Evolutionary conservation across 2,888 invertebrate species (phyloP).

Genomic region (Willowsia nigromaculata): DNA sequence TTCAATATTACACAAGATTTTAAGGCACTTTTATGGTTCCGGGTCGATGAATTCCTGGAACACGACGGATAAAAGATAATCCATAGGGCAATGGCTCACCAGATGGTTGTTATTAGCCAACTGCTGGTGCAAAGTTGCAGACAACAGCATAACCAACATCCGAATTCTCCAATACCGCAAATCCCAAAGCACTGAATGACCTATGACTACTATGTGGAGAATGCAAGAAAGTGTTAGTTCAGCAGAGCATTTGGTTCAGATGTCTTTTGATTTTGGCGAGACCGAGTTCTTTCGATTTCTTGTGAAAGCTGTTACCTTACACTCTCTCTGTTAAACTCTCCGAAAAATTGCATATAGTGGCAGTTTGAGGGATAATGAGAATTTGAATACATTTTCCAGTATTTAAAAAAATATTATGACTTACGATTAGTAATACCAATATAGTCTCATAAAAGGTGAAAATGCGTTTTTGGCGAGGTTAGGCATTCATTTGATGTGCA

Average conservation of each 20-base stretch:
- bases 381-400: no score
- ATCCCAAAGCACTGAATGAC: conserved; percentile 16
- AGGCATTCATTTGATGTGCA: no score
- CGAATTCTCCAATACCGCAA: neutral
- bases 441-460: no score
- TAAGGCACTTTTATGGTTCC: neutral
- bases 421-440: no score
- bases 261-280: neutral
- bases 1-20: neutral
- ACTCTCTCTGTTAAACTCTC: no score
- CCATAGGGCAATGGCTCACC: neutral
- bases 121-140: neutral
- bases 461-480: no score
- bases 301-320: neutral
- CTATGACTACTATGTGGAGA: no score
- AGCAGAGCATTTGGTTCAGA: neutral
- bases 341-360: no score
- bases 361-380: no score
- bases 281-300: neutral
- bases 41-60: conserved; percentile 24
- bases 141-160: neutral
- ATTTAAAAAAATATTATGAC: no score
- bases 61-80: neutral
- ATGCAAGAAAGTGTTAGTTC: neutral
- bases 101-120: conserved; percentile 5